Evolutionary conservation across 2,888 invertebrate species (phyloP), one percentile per base, ranked within the genome.

Genomic region (Syritta pipiens): DNA sequence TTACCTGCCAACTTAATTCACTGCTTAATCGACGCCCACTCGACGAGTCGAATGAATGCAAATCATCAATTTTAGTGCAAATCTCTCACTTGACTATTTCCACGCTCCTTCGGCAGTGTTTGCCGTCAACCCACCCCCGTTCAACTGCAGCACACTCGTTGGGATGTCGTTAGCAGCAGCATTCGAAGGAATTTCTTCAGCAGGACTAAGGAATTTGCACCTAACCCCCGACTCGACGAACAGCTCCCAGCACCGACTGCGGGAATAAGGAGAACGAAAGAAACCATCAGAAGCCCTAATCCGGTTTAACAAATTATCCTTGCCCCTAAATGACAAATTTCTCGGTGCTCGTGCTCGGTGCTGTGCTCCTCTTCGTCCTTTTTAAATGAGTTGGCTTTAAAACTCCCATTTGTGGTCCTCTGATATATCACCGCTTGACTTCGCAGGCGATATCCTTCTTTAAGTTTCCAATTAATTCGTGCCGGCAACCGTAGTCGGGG

Each of bases 401-500:
- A 79, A 74, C 74, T 79, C 30, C 79, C 74, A 74, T 79, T 79
- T 79, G 79, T 79, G 79, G 79, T 74, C 74, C 60, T 74, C 74
- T 79, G 74, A 79, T 79, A 74, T 79, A 79, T 79, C 74, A 74
- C 79, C 74, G 67, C 67, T 74, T 79, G 79, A 79, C 79, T 79
- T 62, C 49, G 60, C 55, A 53, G 51, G 63, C 67, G 79, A 74
- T 67, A 79, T 74, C 79, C 79, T 79, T 79, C 79, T 79, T 79
- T 79, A 79, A 79, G 79, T 74, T 79, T 74, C 79, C 79, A 79
- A 79, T 79, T 79, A 79, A 74, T 79, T 79, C 74, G 79, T 74
- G 79, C 74, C n/a, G 74, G 67, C 65, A 79, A 74, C 67, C 67
- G 32, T 74, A 74, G 79, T 74, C 62, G 55, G 51, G 62, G 71